Base-by-base conservation (phyloP, 2,113 vertebrate species). In the Ailurus styani region DNA sequence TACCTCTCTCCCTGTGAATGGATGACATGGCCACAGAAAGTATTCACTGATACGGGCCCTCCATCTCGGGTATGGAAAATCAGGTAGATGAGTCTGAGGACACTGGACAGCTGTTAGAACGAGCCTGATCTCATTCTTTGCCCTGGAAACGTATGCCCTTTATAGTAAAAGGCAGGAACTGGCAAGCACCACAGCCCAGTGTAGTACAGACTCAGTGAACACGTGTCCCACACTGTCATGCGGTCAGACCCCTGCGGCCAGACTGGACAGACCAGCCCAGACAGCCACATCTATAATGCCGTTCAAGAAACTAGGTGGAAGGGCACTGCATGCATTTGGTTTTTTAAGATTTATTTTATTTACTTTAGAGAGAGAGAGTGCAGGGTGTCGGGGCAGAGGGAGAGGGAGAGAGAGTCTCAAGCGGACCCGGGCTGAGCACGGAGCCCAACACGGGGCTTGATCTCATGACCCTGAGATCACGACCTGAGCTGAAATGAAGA, bases 221-320 rank as follows among this genome's bases (percentile, higher is more conserved):
- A 45, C 42, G 42, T 2, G 37, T 37, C 57, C 50, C 7, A 0
- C 34, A 54, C 20, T 1, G 21, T 31, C 15, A 2, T 4, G 14
- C 0, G n/a, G 27, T 3, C 1, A 7, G 9, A 4, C 17, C 34
- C 7, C 40, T 0, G 3, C 4, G 2, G 21, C 60, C 8, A 7
- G 82, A 6, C 84, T 12, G 45, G 25, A 37, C 3, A 8, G 29
- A 27, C 11, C 21, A 27, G 37, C 9, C 2, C 25, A 20, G 12
- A 25, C 45, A 66, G 40, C 12, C 85, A 5, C 5, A 0, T 20
- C 40, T 20, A 2, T 5, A 60, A 47, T 13, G 0, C 50, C 18
- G 27, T 3, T 55, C 40, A 20, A 66, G 47, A 60, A 60, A 42
- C 20, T 1, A 1, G 66, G 57, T 3, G 18, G 68, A 34, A 42